These are phyloP conservation scores for Pelusios castaneus DNA, from an alignment of 2,113 vertebrate species.

Conservation along the genomic window DNA sequence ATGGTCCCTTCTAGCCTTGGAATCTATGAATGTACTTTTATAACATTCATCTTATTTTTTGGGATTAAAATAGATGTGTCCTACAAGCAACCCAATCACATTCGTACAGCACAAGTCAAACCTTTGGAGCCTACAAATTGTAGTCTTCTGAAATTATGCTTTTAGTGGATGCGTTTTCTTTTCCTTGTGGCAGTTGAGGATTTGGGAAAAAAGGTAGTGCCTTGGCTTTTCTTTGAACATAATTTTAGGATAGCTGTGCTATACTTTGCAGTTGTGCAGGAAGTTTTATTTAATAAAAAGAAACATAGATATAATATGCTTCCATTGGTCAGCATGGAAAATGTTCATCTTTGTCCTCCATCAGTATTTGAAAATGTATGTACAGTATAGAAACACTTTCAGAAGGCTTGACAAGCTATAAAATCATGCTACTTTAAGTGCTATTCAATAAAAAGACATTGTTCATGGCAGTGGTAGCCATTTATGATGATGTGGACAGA, in stretches of 20 bases:
- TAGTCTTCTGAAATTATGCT: slow-evolving; percentile 1
- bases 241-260: neutral
- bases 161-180: neutral
- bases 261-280: neutral
- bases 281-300: slow-evolving; percentile 9
- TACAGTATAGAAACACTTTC: neutral
- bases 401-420: neutral
- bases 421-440: slow-evolving; percentile 2
- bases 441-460: slow-evolving; percentile 7
- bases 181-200: neutral
- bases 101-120: neutral
- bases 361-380: neutral
- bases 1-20: neutral
- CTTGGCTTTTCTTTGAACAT: neutral
- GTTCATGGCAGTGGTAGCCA: neutral
- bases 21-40: neutral
- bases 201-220: neutral
- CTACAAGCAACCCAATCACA: neutral
- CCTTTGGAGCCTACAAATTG: neutral
- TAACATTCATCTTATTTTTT: slow-evolving; percentile 14
- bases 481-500: neutral
- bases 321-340: neutral
- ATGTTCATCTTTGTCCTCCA: neutral
- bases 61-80: neutral
- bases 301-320: neutral